These are phyloP conservation scores for Junonia oenone DNA, from an alignment of 2,888 invertebrate genomes.

Conservation along the genomic window DNA sequence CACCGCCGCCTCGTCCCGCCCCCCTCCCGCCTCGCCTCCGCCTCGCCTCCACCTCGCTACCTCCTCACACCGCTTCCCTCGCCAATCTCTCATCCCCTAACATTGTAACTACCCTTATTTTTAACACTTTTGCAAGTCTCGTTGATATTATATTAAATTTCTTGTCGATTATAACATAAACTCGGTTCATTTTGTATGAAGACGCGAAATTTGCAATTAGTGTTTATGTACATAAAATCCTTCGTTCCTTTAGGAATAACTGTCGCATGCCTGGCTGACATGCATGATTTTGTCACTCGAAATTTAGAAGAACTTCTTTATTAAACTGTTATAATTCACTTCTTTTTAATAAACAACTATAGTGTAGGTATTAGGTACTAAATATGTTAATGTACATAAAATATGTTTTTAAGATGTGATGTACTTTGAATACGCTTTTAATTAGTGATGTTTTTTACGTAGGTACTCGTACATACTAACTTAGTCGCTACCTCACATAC, in stretches of 20 bases:
- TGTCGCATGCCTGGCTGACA: conserved; percentile 3
- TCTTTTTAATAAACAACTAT: neutral
- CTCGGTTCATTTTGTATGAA: neutral
- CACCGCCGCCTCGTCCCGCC: conserved; percentile 24
- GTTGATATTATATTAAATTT: conserved; percentile 1
- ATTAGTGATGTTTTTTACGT: neutral
- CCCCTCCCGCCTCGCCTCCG: conserved; percentile 27
- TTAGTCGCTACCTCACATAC: neutral
- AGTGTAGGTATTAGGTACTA: too few relatives aligned
- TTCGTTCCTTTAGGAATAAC: neutral
- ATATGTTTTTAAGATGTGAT: neutral
- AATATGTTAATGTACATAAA: neutral
- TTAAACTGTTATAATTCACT: neutral
- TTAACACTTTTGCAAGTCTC: conserved; percentile 31
- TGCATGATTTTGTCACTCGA: neutral
- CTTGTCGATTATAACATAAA: neutral
- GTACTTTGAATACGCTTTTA: neutral
- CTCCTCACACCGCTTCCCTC: conserved; percentile 24
- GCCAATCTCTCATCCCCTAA: too few relatives aligned
- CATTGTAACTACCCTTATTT: conserved; percentile 3
- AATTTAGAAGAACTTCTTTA: neutral
- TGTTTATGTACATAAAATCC: neutral
- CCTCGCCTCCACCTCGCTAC: conserved; percentile 28
- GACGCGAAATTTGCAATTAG: conserved; percentile 8
- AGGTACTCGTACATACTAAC: neutral